Evolutionary conservation across 1,140 invertebrate genomes (phyloP).

Genomic region (Radopholus similis): DNA sequence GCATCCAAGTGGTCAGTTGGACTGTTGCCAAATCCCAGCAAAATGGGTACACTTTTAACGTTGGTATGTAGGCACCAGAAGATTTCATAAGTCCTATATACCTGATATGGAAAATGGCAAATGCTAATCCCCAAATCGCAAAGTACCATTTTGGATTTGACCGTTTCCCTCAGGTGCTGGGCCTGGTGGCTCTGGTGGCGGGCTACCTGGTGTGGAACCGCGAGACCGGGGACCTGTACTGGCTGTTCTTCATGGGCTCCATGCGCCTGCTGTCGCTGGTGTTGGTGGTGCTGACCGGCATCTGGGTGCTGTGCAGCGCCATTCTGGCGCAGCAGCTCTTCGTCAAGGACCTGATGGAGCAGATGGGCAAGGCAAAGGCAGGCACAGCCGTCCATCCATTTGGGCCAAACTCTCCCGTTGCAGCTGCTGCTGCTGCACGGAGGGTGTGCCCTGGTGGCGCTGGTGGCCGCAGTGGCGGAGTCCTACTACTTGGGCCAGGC

Average conservation of each 20-base stretch:
- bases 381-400: not conserved
- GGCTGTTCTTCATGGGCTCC: constrained; percentile 19
- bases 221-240: constrained; percentile 15
- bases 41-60: too few species aligned
- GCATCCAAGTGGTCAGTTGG: constrained; percentile 19
- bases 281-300: constrained; percentile 1
- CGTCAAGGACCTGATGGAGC: constrained; percentile 20
- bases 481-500: constrained; percentile 14
- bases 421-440: constrained; percentile 17
- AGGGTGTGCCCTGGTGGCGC: not conserved
- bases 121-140: too few species aligned
- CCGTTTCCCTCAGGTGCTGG: not conserved
- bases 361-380: constrained; percentile 25
- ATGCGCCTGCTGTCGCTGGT: constrained; percentile 8
- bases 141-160: not conserved
- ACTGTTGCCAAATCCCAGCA: too few species aligned
- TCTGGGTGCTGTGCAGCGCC: not conserved
- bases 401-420: not conserved
- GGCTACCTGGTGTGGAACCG: constrained; percentile 22
- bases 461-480: constrained; percentile 10
- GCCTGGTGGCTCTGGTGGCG: constrained; percentile 6
- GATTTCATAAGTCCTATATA: too few species aligned
- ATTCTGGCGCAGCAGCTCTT: constrained; percentile 22
- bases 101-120: too few species aligned
- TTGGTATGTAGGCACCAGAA: too few species aligned